Conservation (phyloP, 2,797 vertebrate genomes). For the Capromys pilorides region DNA sequence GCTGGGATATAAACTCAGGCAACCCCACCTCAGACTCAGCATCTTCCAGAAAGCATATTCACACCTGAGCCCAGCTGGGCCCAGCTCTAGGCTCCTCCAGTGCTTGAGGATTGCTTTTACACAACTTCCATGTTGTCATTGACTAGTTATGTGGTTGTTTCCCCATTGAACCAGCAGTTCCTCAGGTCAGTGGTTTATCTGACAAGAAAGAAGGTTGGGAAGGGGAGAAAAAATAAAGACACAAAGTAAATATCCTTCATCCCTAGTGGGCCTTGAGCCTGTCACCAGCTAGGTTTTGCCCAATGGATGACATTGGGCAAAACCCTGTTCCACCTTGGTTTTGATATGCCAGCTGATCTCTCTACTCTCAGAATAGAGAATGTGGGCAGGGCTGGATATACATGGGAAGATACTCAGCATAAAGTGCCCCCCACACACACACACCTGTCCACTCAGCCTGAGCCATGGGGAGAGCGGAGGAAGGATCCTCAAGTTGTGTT, state of each 20-base stretch:
- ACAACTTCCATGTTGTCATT: constrained; percentile 24
- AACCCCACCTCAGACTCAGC: neutral
- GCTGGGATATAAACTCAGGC: neutral
- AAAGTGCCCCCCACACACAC: neutral
- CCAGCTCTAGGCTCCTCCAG: neutral
- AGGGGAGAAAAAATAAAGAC: neutral
- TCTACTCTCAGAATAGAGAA: neutral
- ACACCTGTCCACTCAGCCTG: neutral
- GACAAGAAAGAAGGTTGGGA: neutral
- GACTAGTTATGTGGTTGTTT: constrained; percentile 33
- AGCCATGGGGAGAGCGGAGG: neutral
- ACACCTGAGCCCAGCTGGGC: neutral
- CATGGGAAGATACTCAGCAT: neutral
- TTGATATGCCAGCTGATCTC: neutral
- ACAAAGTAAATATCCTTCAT: neutral
- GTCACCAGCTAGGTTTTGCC: neutral
- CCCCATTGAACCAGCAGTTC: neutral
- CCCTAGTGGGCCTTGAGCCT: neutral
- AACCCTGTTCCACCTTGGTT: neutral
- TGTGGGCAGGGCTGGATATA: neutral
- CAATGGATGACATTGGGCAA: neutral
- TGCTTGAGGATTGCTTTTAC: neutral
- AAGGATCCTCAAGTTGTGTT: neutral
- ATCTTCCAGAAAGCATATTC: neutral
- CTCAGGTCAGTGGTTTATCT: neutral